Conservation (phyloP, 2,797 vertebrate species). For the Bradypodion ventrale region DNA sequence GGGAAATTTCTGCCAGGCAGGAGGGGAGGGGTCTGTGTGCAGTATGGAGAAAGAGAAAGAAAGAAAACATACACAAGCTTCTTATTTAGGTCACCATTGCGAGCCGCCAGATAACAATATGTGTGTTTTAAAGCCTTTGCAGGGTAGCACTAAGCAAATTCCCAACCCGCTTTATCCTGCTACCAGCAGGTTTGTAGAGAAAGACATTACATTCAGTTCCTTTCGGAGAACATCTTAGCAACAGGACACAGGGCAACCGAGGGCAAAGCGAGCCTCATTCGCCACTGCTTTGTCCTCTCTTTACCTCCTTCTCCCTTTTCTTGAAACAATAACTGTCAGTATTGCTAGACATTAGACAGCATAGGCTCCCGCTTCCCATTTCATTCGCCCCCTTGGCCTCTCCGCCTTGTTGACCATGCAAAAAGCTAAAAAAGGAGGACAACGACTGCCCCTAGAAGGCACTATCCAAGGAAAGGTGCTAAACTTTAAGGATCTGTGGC, state of each 20-base stretch:
- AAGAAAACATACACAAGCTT: background rate
- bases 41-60: background rate
- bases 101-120: constrained; percentile 28
- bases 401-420: background rate
- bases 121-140: constrained; percentile 32
- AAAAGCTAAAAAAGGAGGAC: background rate
- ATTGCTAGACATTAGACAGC: no score
- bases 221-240: background rate
- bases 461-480: no score
- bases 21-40: background rate
- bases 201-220: background rate
- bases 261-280: background rate
- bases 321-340: background rate
- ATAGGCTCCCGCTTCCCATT: no score
- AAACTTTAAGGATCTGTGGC: background rate
- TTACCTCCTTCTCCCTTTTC: background rate
- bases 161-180: constrained; percentile 14
- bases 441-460: background rate
- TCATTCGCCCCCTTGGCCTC: background rate
- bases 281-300: background rate
- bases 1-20: constrained; percentile 1
- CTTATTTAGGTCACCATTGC: constrained; percentile 41
- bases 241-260: background rate
- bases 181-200: constrained; percentile 8
- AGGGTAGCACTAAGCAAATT: constrained; percentile 32